These are phyloP conservation scores for Dipus sagitta DNA, from an alignment of 2,797 vertebrate species.

Conservation along the genomic window DNA sequence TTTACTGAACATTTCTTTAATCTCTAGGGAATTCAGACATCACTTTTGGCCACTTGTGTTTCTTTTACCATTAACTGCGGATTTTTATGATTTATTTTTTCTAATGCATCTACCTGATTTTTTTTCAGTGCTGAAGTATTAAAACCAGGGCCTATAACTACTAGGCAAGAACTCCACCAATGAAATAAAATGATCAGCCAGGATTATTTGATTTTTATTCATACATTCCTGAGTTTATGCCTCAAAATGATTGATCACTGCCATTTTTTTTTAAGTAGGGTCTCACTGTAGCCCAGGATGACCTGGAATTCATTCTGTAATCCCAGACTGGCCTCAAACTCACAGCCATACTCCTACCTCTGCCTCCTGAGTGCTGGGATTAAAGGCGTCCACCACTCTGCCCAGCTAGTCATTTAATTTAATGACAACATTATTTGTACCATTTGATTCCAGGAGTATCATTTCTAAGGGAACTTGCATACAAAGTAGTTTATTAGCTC, in stretches of 20 bases:
- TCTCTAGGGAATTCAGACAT: not conserved
- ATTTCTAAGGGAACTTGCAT: not conserved
- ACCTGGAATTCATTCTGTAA: too few species aligned
- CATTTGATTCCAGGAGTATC: not conserved
- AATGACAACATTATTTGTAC: not conserved
- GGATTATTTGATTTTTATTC: not conserved
- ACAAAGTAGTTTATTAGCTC: not conserved
- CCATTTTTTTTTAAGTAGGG: too few species aligned
- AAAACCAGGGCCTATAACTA: too few species aligned
- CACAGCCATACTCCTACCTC: too few species aligned
- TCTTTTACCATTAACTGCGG: not conserved
- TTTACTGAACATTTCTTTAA: not conserved
- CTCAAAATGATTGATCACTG: not conserved
- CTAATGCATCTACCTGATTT: not conserved
- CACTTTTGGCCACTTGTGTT: not conserved
- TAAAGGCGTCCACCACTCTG: too few species aligned
- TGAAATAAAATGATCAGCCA: too few species aligned
- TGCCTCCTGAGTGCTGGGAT: too few species aligned
- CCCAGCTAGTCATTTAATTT: not conserved
- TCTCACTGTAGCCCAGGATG: too few species aligned
- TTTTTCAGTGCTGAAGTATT: too few species aligned
- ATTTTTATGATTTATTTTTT: not conserved
- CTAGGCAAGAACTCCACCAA: too few species aligned
- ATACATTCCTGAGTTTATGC: not conserved
- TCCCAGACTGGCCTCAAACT: too few species aligned